Evolutionary conservation across 2,888 invertebrate genomes (phyloP).

Genomic region (Drosophila niveifrons): DNA sequence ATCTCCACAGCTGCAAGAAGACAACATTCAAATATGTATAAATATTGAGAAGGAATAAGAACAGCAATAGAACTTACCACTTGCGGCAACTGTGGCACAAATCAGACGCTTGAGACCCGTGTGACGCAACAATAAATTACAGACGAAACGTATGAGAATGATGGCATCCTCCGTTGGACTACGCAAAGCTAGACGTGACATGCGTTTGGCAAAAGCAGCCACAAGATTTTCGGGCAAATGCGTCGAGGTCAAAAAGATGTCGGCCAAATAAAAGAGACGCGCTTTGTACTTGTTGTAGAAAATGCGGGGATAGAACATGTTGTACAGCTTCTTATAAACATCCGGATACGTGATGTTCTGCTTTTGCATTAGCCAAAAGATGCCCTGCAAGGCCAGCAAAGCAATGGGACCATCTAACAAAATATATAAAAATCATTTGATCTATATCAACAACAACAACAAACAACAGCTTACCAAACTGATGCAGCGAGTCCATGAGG

Average conservation of each 20-base stretch:
- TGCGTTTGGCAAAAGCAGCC: constrained; percentile 96
- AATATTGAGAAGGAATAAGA: not conserved
- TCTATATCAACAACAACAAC: no score
- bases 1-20: constrained; percentile 44
- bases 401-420: constrained; percentile 92
- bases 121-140: constrained; percentile 94
- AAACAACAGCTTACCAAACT: constrained; percentile 86
- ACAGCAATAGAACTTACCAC: constrained; percentile 71
- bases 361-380: constrained; percentile 94
- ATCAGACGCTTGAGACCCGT: constrained; percentile 91
- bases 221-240: constrained; percentile 96
- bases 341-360: constrained; percentile 98
- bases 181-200: constrained; percentile 92
- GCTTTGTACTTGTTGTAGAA: constrained; percentile 96
- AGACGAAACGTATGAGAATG: constrained; percentile 92
- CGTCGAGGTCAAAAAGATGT: constrained; percentile 96
- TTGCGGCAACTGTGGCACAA: constrained; percentile 86
- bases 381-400: constrained; percentile 95
- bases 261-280: constrained; percentile 94
- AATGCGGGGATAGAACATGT: constrained; percentile 95
- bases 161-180: constrained; percentile 93
- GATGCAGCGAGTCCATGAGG: constrained; percentile 94
- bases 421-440: no score
- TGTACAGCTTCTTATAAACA: constrained; percentile 97
- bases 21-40: not conserved